Base-by-base conservation (phyloP, 2,113 vertebrate species). In the Chamaetylas fuelleborni region DNA sequence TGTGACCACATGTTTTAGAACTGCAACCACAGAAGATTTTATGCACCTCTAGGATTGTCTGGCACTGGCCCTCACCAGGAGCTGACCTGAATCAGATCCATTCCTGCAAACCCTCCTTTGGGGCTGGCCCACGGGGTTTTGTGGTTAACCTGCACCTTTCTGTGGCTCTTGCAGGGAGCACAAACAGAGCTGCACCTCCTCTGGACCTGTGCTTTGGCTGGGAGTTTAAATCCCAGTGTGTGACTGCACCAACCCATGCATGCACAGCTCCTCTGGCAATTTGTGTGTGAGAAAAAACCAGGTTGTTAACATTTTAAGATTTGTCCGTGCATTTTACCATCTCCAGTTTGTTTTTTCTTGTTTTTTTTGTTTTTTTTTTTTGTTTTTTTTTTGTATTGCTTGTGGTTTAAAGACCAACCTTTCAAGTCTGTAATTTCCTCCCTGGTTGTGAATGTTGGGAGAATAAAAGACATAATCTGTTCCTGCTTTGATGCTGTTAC, bases 371-470 rank as follows among this genome's bases (percentile, higher is more conserved):
- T 10, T 33, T 24, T 76, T 69, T 71, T 56, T 70, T 78, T 0
- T 65, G 48, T 50, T 74, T 54, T 76, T 22, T 64, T 40, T 56
- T 70, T 73, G 2, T 51, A 19, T 34, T 89, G 60, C 86, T 82
- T 50, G 54, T 10, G 12, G 51, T 80, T 94, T 93, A 81, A 96
- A 94, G 65, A 73, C 61, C 69, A 86, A 22, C 78, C 60, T 94
- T 93, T 95, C 77, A 87, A 92, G 79, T 56, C 69, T 64, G 60
- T 89, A 60, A 92, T 96, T 97, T 96, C 78, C 88, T 94, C 74
- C 40, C 83, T 36, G 60, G 42, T 90, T 95, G 78, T 82, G 84
- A 95, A 78, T 34, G 51, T 9, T 53, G 45, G 38, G 67, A 88
- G 83, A 81, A 81, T 84, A 90, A 96, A 92, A 94, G 72, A 91